These are phyloP conservation scores for Martes martes DNA, from an alignment of 2,113 vertebrate genomes.

Conservation along the genomic window DNA sequence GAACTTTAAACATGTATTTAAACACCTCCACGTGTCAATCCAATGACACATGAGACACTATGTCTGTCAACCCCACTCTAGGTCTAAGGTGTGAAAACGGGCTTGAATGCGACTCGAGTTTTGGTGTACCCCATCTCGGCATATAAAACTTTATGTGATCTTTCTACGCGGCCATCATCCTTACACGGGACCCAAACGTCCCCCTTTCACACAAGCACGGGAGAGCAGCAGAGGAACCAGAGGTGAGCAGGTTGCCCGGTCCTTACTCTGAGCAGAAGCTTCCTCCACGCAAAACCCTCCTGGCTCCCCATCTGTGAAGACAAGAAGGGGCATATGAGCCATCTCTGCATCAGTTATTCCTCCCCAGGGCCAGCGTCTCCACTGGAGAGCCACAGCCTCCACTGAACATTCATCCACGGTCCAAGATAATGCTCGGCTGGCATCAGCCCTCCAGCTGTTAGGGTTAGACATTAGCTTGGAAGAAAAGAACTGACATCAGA, in stretches of 20 bases:
- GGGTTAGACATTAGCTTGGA: neutral
- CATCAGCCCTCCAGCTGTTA: neutral
- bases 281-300: neutral
- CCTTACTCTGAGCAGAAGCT: neutral
- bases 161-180: neutral
- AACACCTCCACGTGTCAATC: neutral
- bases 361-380: fast-evolving
- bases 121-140: neutral
- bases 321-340: fast-evolving
- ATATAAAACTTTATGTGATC: neutral
- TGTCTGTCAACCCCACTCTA: neutral
- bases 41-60: too few relatives aligned
- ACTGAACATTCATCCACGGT: fast-evolving
- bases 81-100: neutral
- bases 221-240: neutral
- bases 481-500: neutral
- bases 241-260: fast-evolving
- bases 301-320: neutral
- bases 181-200: neutral
- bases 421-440: neutral
- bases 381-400: neutral
- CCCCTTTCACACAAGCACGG: neutral
- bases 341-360: neutral
- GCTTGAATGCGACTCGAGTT: neutral
- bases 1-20: too few relatives aligned